Conservation (phyloP, 1,140 invertebrate species). For the Bombus impatiens region DNA sequence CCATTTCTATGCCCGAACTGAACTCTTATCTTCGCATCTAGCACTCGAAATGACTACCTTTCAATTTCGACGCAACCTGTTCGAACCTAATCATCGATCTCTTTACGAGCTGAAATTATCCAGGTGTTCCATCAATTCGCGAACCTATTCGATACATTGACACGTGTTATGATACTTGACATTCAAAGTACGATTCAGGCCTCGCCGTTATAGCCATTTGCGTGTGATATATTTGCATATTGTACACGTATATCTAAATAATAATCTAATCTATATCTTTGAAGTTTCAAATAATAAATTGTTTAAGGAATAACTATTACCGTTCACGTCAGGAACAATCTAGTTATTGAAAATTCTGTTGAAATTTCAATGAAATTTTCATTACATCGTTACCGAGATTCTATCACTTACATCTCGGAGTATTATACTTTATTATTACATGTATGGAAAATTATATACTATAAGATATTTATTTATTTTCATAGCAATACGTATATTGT, state of each 20-base stretch:
- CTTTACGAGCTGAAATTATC: neutral
- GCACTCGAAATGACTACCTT: constrained; percentile 22
- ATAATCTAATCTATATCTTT: no score
- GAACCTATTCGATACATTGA: constrained; percentile 1
- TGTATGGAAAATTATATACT: no score
- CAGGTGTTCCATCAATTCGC: constrained; percentile 14
- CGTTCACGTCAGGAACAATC: neutral
- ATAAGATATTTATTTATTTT: no score
- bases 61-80: neutral
- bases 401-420: neutral
- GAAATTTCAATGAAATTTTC: neutral
- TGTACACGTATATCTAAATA: no score
- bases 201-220: no score
- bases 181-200: neutral
- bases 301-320: neutral
- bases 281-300: neutral
- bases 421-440: neutral
- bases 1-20: constrained; percentile 6
- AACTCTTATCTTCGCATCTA: constrained; percentile 24
- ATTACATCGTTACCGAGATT: neutral
- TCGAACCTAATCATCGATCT: constrained; percentile 4
- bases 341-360: neutral
- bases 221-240: no score
- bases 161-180: constrained; percentile 5
- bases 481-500: no score